Conservation (phyloP, 2,113 vertebrate species). For the Bucco capensis region DNA sequence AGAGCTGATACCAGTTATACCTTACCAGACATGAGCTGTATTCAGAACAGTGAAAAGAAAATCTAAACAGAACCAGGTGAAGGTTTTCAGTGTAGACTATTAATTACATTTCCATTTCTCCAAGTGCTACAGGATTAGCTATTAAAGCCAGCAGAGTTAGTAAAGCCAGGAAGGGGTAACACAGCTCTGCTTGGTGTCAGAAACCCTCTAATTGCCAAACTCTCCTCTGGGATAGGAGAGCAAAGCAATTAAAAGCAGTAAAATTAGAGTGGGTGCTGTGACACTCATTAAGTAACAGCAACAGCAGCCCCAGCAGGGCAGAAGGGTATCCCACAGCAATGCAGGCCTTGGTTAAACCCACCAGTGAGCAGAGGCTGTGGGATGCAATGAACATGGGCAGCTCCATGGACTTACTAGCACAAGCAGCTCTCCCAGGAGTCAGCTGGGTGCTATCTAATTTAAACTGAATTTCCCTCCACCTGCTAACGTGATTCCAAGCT, state of each 20-base stretch:
- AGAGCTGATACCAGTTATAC: background rate
- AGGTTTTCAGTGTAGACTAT: background rate
- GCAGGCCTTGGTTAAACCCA: background rate
- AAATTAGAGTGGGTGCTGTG: background rate
- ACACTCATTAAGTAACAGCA: background rate
- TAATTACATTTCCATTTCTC: constrained; percentile 27
- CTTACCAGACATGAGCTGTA: background rate
- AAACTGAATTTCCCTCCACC: background rate
- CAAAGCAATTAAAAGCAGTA: constrained; percentile 32
- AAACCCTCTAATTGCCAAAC: constrained; percentile 28
- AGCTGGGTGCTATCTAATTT: background rate
- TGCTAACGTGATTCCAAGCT: background rate
- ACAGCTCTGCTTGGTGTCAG: background rate
- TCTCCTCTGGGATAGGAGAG: background rate
- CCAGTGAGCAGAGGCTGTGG: accelerated
- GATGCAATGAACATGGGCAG: background rate
- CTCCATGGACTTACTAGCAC: background rate
- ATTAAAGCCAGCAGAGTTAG: background rate
- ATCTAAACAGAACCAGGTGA: constrained; percentile 32
- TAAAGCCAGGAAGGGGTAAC: background rate
- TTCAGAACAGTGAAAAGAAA: background rate
- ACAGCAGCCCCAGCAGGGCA: background rate
- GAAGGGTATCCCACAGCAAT: background rate
- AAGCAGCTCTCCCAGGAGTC: background rate
- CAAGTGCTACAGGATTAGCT: background rate